These are phyloP conservation scores for Camponotus pennsylvanicus DNA, from an alignment of 1,140 invertebrate species.

Conservation along the genomic window DNA sequence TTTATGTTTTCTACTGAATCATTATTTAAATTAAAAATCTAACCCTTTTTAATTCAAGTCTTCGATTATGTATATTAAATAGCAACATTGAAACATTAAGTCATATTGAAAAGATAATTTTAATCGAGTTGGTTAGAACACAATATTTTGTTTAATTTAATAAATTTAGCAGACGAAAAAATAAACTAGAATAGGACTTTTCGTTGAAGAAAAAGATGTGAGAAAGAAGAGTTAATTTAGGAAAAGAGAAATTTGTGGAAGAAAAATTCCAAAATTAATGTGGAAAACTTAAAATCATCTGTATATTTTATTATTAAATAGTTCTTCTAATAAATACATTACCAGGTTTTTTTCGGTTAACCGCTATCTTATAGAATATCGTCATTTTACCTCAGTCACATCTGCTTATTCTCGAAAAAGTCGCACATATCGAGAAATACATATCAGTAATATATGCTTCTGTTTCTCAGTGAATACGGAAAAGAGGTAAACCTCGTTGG, in stretches of 20 bases:
- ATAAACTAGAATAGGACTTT: not conserved
- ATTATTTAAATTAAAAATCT: too few relatives aligned
- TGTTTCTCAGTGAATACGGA: conserved; percentile 40
- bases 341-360: not conserved
- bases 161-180: not conserved
- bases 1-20: too few relatives aligned
- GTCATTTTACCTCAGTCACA: not conserved
- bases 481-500: conserved; percentile 68
- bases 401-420: not conserved
- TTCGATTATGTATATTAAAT: too few relatives aligned
- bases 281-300: not conserved
- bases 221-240: too few relatives aligned
- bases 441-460: not conserved
- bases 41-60: too few relatives aligned
- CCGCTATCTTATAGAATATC: conserved; percentile 1
- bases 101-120: too few relatives aligned
- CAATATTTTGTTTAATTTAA: too few relatives aligned
- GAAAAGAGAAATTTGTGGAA: not conserved
- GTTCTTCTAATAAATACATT: too few relatives aligned
- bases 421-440: not conserved
- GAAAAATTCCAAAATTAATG: not conserved
- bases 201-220: not conserved
- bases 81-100: too few relatives aligned
- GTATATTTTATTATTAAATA: not conserved
- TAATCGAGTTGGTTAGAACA: too few relatives aligned